These are phyloP conservation scores for Hypanus sabinus DNA, from an alignment of 2,113 vertebrate species.

Conservation along the genomic window DNA sequence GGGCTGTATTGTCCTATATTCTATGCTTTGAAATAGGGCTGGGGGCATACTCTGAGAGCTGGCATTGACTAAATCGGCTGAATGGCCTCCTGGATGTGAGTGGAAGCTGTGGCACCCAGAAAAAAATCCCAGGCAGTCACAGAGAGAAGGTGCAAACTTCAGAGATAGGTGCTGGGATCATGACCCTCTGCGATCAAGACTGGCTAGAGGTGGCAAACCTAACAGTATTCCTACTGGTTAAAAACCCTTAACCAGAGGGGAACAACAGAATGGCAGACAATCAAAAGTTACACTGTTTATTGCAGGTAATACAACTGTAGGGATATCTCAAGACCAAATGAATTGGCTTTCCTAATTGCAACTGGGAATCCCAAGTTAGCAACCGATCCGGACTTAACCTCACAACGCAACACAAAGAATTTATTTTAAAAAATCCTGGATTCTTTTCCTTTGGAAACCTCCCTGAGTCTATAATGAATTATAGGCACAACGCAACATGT, in stretches of 20 bases:
- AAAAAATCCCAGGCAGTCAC: too few relatives aligned
- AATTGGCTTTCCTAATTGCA: not conserved
- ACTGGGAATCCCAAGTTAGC: not conserved
- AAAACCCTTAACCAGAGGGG: not conserved
- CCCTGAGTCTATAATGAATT: slow-evolving; percentile 56
- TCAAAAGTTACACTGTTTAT: not conserved
- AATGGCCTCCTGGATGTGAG: too few relatives aligned
- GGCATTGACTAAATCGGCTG: too few relatives aligned
- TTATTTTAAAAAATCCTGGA: slow-evolving; percentile 16
- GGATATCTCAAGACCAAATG: not conserved
- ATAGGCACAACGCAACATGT: not conserved
- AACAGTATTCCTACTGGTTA: not conserved
- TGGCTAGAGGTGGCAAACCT: not conserved
- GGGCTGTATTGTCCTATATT: too few relatives aligned
- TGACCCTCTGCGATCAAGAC: not conserved
- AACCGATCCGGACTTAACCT: not conserved
- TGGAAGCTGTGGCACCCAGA: too few relatives aligned
- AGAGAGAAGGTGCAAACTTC: too few relatives aligned
- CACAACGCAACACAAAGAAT: not conserved
- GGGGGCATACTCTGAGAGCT: too few relatives aligned
- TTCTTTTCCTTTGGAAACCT: slow-evolving; percentile 42
- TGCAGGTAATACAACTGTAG: not conserved
- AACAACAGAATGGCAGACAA: not conserved
- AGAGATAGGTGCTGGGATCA: too few relatives aligned
- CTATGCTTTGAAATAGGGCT: too few relatives aligned